phyloP scores from a whole-genome alignment of 1,140 invertebrate genomes.

The Aradophagus sp. region DNA sequence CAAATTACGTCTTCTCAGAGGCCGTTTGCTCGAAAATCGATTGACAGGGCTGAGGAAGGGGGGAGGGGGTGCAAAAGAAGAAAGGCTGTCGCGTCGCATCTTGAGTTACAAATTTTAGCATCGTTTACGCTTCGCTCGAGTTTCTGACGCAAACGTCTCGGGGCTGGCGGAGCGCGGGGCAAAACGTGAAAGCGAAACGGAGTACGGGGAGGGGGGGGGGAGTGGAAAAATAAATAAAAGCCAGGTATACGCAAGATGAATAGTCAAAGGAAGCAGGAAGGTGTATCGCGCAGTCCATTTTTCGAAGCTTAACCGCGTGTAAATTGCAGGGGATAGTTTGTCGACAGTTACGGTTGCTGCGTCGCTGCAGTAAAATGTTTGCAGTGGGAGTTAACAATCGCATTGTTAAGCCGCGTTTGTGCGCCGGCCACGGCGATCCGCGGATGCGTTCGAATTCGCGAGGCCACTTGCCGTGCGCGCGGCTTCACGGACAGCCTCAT shows the following conservation, averaged over 20 bases:
- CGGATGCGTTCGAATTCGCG: conserved; percentile 35
- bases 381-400: conserved; percentile 42
- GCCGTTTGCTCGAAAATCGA: no score
- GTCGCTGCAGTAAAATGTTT: conserved; percentile 44
- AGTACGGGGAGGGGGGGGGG: conserved; percentile 19
- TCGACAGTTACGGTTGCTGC: conserved; percentile 55
- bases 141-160: conserved; percentile 34
- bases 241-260: conserved; percentile 49
- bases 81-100: conserved; percentile 1
- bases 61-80: no score
- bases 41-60: no score
- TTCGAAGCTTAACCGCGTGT: conserved; percentile 54
- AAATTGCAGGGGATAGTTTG: conserved; percentile 54
- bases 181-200: not conserved
- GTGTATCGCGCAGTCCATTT: conserved; percentile 47
- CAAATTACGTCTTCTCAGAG: no score
- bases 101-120: conserved; percentile 16
- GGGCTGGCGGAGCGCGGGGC: not conserved
- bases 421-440: conserved; percentile 16
- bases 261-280: conserved; percentile 54
- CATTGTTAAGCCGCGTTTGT: conserved; percentile 44
- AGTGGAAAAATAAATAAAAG: conserved; percentile 52
- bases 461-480: conserved; percentile 16
- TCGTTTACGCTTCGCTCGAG: conserved; percentile 25
- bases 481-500: conserved; percentile 8